Percentiles rank a stretch among this genome's conserved stretches.
phyloP scores from a whole-genome alignment of 1,140 invertebrate species.

The Matsumurasca onukii region DNA sequence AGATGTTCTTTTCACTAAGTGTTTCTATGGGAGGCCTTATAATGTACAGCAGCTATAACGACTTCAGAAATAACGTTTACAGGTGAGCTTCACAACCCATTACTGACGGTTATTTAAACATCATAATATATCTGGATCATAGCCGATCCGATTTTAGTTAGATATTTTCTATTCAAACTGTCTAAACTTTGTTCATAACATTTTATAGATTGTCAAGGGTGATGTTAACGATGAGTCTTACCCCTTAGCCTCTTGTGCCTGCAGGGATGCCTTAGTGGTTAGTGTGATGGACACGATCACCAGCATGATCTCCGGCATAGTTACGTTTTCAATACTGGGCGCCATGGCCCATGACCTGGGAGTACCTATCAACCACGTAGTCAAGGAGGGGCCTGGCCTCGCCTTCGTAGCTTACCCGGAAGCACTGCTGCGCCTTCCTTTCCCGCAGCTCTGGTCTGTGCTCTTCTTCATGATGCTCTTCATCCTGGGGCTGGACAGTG shows the following conservation, averaged over 20 bases:
- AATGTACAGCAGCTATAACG: conserved; percentile 82
- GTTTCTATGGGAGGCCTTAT: conserved; percentile 77
- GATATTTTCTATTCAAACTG: too few species aligned
- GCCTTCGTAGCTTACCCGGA: conserved; percentile 89
- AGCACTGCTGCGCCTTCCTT: conserved; percentile 58
- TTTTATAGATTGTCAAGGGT: too few species aligned
- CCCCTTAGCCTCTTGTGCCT: too few species aligned
- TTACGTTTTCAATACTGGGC: conserved; percentile 84
- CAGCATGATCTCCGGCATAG: conserved; percentile 80
- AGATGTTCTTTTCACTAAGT: conserved; percentile 81
- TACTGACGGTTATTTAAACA: too few species aligned
- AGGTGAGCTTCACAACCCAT: too few species aligned
- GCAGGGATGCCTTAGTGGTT: conserved; percentile 75
- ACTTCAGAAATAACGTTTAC: conserved; percentile 79
- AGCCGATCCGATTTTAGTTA: too few species aligned
- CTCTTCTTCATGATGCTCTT: conserved; percentile 92
- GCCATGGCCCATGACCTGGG: conserved; percentile 66
- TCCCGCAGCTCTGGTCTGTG: conserved; percentile 67
- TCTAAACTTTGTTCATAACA: too few species aligned
- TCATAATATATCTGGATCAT: too few species aligned
- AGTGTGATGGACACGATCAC: conserved; percentile 77
- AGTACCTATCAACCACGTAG: conserved; percentile 60
- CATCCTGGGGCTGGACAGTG: conserved; percentile 74
- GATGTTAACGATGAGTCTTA: too few species aligned
- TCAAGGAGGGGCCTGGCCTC: conserved; percentile 68